These are phyloP conservation scores for Strigamia maritima DNA, from an alignment of 2,888 invertebrate genomes.

Conservation along the genomic window DNA sequence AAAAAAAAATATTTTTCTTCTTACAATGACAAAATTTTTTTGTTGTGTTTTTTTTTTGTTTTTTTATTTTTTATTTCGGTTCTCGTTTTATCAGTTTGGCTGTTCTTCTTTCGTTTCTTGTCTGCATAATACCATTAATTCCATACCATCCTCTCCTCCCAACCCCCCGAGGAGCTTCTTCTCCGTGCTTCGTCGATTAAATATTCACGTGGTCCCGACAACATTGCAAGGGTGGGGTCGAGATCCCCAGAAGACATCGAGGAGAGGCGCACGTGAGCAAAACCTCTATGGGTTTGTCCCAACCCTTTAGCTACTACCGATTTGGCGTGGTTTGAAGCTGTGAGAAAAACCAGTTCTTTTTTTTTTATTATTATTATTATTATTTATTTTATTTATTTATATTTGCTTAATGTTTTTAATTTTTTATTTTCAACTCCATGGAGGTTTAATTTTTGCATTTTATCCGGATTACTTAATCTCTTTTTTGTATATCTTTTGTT, in stretches of 20 bases:
- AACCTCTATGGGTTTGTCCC: constrained; percentile 20
- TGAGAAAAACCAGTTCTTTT: background rate
- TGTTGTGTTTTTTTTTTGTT: background rate
- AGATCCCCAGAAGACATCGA: constrained; percentile 28
- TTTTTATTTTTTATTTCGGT: background rate
- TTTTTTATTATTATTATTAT: background rate
- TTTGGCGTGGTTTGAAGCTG: background rate
- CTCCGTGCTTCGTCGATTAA: constrained; percentile 34
- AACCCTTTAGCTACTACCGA: constrained; percentile 8
- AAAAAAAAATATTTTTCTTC: background rate
- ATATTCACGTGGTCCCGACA: constrained; percentile 34
- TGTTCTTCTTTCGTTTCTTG: constrained; percentile 17
- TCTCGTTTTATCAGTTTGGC: constrained; percentile 4
- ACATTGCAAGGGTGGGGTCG: constrained; percentile 34
- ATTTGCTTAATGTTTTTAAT: background rate
- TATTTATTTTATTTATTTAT: background rate
- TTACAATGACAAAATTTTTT: background rate
- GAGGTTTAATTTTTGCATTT: background rate
- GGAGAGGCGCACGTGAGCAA: constrained; percentile 30
- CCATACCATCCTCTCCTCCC: constrained; percentile 24
- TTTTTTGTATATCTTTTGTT: background rate
- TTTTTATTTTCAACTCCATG: background rate
- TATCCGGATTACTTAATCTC: background rate
- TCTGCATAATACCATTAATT: constrained; percentile 32
- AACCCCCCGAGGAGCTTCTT: constrained; percentile 28